Conservation (phyloP, 2,113 vertebrate species). For the Loxodonta africana region DNA sequence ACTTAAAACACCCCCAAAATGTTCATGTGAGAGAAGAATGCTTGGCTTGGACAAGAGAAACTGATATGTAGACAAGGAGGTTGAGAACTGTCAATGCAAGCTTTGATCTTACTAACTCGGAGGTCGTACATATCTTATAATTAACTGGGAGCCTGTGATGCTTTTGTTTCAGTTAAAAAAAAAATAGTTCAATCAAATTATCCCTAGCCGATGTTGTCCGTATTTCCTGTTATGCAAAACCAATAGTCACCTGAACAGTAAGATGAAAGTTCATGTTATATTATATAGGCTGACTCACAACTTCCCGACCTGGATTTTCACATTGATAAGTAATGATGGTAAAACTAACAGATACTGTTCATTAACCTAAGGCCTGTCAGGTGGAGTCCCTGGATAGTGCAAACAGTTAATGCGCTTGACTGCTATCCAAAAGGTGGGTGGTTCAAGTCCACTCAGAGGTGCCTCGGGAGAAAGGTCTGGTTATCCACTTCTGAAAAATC, state of each 20-base stretch:
- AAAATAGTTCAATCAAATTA: neutral
- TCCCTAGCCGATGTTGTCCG: neutral
- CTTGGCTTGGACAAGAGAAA: neutral
- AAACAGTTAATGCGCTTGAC: too few species aligned
- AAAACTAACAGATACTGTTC: neutral
- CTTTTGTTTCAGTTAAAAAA: constrained; percentile 25
- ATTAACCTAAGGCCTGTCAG: neutral
- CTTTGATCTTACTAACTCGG: neutral
- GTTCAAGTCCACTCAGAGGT: too few species aligned
- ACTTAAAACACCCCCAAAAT: neutral
- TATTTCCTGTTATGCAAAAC: neutral
- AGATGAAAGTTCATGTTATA: neutral
- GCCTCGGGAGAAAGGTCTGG: too few species aligned
- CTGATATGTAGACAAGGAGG: neutral
- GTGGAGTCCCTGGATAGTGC: too few species aligned
- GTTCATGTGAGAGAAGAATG: neutral
- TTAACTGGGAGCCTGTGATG: neutral
- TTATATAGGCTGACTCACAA: neutral
- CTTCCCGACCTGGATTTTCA: neutral
- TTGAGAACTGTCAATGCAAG: neutral
- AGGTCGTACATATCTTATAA: neutral
- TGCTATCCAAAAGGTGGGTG: too few species aligned
- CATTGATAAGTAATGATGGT: neutral
- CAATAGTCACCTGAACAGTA: neutral
- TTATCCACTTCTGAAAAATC: too few species aligned